A percentile compares a stretch with the other conserved stretches of the same genome.
Evolutionary conservation across 1,140 invertebrate species (phyloP).

Genomic region (Megathymus violae): DNA sequence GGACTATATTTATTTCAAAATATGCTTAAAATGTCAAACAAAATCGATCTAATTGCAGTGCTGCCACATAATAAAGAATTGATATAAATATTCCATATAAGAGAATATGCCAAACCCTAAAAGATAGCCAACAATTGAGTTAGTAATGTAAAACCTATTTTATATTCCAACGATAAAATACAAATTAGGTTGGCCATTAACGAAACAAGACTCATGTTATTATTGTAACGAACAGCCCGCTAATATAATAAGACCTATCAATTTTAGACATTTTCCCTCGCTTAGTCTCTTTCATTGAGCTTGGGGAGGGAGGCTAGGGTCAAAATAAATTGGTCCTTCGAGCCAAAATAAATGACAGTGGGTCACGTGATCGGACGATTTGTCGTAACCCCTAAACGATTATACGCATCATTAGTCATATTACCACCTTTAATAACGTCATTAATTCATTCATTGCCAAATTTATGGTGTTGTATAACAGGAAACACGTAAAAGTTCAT

Average conservation of each 20-base stretch:
- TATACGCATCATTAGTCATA: slow-evolving; percentile 75
- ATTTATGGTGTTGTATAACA: slow-evolving; percentile 47
- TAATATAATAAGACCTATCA: slow-evolving; percentile 37
- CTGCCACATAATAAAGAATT: neutral
- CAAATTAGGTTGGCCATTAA: slow-evolving; percentile 26
- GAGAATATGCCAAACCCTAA: slow-evolving; percentile 6
- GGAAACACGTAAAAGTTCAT: slow-evolving; percentile 16
- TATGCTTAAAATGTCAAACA: slow-evolving; percentile 1
- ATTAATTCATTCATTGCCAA: slow-evolving; percentile 60
- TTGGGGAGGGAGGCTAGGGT: slow-evolving; percentile 25
- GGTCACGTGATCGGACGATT: slow-evolving; percentile 74
- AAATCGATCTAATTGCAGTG: slow-evolving; percentile 3
- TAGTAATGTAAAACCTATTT: slow-evolving; percentile 7
- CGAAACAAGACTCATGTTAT: slow-evolving; percentile 25
- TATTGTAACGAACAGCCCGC: slow-evolving; percentile 26
- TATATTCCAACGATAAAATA: slow-evolving; percentile 21
- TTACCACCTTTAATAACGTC: slow-evolving; percentile 78
- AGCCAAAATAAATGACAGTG: slow-evolving; percentile 60
- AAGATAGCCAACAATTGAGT: slow-evolving; percentile 13
- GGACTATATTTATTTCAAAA: too few species aligned
- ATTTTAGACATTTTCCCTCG: slow-evolving; percentile 1
- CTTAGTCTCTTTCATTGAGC: neutral
- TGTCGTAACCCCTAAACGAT: slow-evolving; percentile 76
- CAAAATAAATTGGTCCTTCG: slow-evolving; percentile 43
- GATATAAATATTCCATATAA: neutral